Conservation (phyloP, 1,140 invertebrate species). For the Orchestia grillus region DNA sequence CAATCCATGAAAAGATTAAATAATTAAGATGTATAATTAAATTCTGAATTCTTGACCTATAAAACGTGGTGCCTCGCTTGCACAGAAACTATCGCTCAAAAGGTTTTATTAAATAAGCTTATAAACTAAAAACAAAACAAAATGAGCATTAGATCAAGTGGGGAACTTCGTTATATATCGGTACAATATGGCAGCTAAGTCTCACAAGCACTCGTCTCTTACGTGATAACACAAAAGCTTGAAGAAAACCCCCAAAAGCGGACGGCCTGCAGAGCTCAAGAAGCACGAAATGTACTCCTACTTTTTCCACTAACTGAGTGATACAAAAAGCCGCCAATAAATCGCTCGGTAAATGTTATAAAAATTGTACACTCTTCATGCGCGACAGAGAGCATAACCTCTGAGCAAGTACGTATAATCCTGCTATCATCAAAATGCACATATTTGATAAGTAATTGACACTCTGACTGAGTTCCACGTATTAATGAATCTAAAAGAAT, state of each 20-base stretch:
- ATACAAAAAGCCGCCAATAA: neutral
- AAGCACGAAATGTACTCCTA: neutral
- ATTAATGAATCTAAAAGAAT: neutral
- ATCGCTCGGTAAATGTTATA: neutral
- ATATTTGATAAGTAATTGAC: neutral
- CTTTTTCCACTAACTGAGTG: neutral
- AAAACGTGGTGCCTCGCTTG: neutral
- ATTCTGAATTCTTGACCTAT: neutral
- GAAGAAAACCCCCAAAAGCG: neutral
- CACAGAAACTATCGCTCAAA: neutral
- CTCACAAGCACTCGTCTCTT: neutral
- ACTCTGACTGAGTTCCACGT: neutral
- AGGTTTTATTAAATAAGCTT: neutral
- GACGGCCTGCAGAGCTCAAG: neutral
- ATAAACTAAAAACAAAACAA: neutral
- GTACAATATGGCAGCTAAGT: neutral
- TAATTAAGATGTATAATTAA: neutral
- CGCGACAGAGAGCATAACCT: neutral
- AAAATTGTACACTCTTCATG: neutral
- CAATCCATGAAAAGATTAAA: neutral
- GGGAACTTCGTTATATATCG: neutral
- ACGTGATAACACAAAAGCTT: neutral
- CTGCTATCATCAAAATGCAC: neutral
- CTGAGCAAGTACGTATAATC: neutral
- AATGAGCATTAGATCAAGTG: conserved; percentile 1